These are phyloP conservation scores for Peromyscus eremicus DNA, from an alignment of 2,797 vertebrate species.

Conservation along the genomic window DNA sequence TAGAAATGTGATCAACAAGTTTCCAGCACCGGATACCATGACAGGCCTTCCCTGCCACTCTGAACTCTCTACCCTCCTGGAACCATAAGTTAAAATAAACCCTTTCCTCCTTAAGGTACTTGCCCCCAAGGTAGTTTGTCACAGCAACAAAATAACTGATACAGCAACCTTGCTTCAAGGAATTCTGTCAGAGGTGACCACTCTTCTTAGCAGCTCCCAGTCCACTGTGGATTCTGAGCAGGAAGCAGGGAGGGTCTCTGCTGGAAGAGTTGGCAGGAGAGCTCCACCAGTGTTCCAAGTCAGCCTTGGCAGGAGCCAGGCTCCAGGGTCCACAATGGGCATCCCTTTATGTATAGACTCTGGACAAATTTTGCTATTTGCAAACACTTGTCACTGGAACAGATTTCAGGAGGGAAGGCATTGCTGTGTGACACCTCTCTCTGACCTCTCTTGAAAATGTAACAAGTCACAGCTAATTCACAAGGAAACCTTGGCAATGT, in stretches of 20 bases:
- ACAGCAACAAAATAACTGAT: neutral
- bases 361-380: neutral
- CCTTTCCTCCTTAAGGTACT: neutral
- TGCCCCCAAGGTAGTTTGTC: neutral
- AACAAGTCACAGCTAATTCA: neutral
- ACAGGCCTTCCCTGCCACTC: neutral
- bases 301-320: no score
- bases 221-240: neutral
- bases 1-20: neutral
- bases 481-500: neutral
- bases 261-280: neutral
- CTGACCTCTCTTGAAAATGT: neutral
- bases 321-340: neutral
- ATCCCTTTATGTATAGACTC: neutral
- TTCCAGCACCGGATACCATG: neutral
- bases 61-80: neutral
- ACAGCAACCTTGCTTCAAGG: neutral
- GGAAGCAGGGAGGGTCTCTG: accelerated
- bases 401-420: neutral
- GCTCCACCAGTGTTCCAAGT: no score
- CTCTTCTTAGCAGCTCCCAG: neutral
- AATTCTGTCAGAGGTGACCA: neutral
- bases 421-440: neutral
- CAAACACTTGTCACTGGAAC: neutral
- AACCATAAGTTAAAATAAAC: neutral